Percentiles rank a stretch among this genome's conserved stretches.
These are phyloP conservation scores for Globia sparganii DNA, from an alignment of 2,888 invertebrate genomes.

Conservation along the genomic window DNA sequence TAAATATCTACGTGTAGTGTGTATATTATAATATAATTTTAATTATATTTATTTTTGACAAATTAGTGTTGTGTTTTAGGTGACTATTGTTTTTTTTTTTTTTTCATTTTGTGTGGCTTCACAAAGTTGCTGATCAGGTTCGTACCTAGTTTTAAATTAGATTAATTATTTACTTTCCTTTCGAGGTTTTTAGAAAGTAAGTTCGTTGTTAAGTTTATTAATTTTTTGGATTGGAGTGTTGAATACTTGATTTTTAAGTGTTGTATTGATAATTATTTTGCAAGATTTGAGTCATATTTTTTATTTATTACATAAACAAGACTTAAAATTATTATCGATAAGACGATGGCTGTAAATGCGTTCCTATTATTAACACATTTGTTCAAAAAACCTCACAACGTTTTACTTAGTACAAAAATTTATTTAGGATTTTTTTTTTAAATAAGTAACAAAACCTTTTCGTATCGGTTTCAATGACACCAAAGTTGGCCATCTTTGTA, in stretches of 20 bases:
- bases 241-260: slow-evolving; percentile 4
- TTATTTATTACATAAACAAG: background rate
- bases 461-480: background rate
- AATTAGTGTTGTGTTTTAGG: slow-evolving; percentile 69
- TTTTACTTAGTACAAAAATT: background rate
- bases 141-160: slow-evolving; percentile 69
- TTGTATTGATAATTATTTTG: background rate
- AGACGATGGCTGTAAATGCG: no score
- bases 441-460: background rate
- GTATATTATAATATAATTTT: slow-evolving; percentile 26
- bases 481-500: background rate
- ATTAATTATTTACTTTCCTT: slow-evolving; percentile 66
- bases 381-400: background rate
- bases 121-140: slow-evolving; percentile 67
- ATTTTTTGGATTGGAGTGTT: background rate
- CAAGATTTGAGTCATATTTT: background rate
- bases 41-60: slow-evolving; percentile 33
- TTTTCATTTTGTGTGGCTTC: slow-evolving; percentile 69
- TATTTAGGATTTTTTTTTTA: background rate
- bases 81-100: slow-evolving; percentile 58
- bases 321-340: background rate
- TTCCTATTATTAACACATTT: background rate
- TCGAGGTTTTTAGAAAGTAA: slow-evolving; percentile 41
- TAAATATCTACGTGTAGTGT: slow-evolving; percentile 62
- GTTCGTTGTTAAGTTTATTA: slow-evolving; percentile 13